Base-by-base conservation (phyloP, 2,888 invertebrate species). In the Platycnemis pennipes region DNA sequence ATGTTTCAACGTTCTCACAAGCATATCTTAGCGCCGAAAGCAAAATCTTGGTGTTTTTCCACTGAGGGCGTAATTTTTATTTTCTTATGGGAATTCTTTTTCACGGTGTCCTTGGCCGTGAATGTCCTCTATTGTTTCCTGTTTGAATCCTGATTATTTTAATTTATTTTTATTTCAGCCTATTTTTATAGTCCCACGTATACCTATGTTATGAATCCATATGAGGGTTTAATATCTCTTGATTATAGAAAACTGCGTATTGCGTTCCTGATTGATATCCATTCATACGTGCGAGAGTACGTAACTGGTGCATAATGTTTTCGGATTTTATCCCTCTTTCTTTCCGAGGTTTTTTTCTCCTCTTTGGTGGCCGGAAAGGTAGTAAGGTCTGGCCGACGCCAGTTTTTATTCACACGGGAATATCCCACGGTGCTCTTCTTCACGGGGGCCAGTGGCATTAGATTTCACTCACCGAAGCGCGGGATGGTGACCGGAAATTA, bases 321-420 rank as follows among this genome's bases (percentile, higher is more conserved):
- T 31, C 37, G 31, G 13, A 37, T 8, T 77, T 77, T 77, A 11
- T 77, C 77, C 8, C 37, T 37, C 37, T n/a, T n/a, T n/a, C 37
- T 37, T 37, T 13, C 37, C 2, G 0, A 3, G 31, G 11, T 77
- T 77, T 77, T 37, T 77, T 5, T 37, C 31, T 31, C 31, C 31
- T 77, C 77, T 37, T 31, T 16, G 77, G 77, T 77, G 77, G 37
- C 37, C 37, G 77, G 77, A 13, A 37, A 77, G 77, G 19, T 0
- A 49, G 49, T 16, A 49, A 26, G 37, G 26, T 16, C 5, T 37
- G 31, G 16, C 77, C 7, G 69, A 5, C 69, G 1, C 69, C 77
- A 37, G 77, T 77, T 77, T 37, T 77, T 77, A 77, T 77, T 77
- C 77, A 77, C 77, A 77, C 77, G 77, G 77, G 77, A 77, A 77